Base-by-base conservation (phyloP, 2,113 vertebrate species). In the Myocastor coypus region DNA sequence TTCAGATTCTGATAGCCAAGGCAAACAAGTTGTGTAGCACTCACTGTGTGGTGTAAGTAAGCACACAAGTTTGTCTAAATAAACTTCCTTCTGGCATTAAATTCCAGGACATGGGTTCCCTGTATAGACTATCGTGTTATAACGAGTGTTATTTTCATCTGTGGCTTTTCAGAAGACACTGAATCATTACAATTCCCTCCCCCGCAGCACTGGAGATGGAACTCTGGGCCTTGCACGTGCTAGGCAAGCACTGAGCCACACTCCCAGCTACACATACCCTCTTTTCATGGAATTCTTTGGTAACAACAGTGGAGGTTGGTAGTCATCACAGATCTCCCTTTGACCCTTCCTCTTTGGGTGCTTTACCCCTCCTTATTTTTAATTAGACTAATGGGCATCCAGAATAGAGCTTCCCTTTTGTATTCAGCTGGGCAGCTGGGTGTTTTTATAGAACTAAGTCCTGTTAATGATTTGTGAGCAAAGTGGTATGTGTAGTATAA, bases 11-110 rank as follows among this genome's bases (percentile, higher is more conserved):
- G 66, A 82, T 26, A n/a, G 85, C 73, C n/a, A 71, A 81, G 85
- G 50, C 75, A 90, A 94, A 84, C 64, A 52, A 24, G 10, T 10
- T 81, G 46, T 63, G 59, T 4, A 46, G 83, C 2, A 5, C 64
- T 87, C 88, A 20, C 42, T 57, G 89, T 87, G 71, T 77, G 83
- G 82, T 14, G 30, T 75, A 73, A 92, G 64, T n/a, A 55, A 84
- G 40, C 50, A 64, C 4, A 40, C 12, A 28, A 12, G 5, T 87
- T 80, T 91, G 37, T 92, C 55, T 81, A 83, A 91, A 90, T 88
- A 92, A 75, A 66, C 28, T 91, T 94, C 88, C 91, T 95, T 57
- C 86, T 52, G 75, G 78, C 22, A n/a, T n/a, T 86, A 52, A 52
- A 69, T 88, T 55, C 22, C 64, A 94, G 94, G 75, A 87, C 78